Evolutionary conservation across 2,797 vertebrate species (phyloP).

Genomic region (Oceanodroma leucorhoa): DNA sequence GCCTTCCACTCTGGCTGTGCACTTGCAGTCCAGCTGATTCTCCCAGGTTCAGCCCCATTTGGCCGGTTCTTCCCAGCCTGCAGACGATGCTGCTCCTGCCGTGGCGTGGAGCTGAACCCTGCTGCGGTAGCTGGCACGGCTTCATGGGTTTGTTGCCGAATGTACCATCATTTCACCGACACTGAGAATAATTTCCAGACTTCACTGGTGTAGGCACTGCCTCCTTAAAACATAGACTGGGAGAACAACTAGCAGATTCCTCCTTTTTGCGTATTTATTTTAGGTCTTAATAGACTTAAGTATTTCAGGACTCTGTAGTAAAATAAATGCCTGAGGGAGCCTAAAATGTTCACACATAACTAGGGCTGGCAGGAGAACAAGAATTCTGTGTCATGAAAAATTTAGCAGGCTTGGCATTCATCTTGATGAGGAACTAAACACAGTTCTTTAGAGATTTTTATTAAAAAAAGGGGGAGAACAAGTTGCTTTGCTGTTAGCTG

Average conservation of each 20-base stretch:
- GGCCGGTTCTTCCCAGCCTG: not conserved
- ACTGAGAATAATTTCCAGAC: not conserved
- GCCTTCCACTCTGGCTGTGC: not conserved
- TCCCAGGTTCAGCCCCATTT: not conserved
- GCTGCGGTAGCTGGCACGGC: not conserved
- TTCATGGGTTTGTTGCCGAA: not conserved
- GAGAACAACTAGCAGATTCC: constrained; percentile 32
- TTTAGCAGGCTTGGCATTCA: constrained; percentile 39
- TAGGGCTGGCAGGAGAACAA: constrained; percentile 57
- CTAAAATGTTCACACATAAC: constrained; percentile 62
- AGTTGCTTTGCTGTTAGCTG: not conserved
- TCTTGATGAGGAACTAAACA: constrained; percentile 52
- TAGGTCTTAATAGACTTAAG: constrained; percentile 61
- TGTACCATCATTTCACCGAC: not conserved
- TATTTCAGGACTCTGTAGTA: constrained; percentile 64
- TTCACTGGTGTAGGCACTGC: not conserved
- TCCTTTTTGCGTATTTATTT: constrained; percentile 37
- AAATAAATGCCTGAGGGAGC: constrained; percentile 61
- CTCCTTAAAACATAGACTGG: not conserved
- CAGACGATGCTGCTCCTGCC: not conserved
- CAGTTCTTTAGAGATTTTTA: constrained; percentile 30
- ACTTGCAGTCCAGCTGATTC: not conserved
- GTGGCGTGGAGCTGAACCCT: not conserved
- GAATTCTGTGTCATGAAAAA: constrained; percentile 62
- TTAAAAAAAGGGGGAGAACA: not conserved